phyloP scores from a whole-genome alignment of 2,888 invertebrate genomes.

The Apocheima hispidaria region DNA sequence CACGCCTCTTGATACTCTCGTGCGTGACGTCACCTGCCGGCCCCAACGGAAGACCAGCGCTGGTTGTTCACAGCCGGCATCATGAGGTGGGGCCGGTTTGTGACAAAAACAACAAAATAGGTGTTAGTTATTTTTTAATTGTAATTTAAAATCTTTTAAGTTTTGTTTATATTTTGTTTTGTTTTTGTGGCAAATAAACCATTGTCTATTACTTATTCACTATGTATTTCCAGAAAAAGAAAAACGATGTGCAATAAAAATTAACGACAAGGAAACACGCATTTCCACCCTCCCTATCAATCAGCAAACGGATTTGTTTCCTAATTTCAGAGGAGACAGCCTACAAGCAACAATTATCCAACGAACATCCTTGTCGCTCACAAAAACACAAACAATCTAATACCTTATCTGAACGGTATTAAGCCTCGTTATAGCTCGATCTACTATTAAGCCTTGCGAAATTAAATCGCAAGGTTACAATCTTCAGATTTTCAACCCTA shows the following conservation, averaged over 20 bases:
- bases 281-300: slow-evolving; percentile 71
- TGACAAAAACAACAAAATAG: no score
- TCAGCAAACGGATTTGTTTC: slow-evolving; percentile 81
- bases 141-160: no score
- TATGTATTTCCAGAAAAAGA: slow-evolving; percentile 43
- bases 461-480: slow-evolving; percentile 59
- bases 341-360: slow-evolving; percentile 83
- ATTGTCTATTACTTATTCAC: slow-evolving; percentile 16
- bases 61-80: no score
- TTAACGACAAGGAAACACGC: slow-evolving; percentile 64
- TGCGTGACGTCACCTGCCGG: no score
- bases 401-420: slow-evolving; percentile 53
- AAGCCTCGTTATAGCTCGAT: slow-evolving; percentile 51
- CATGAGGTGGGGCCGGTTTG: no score
- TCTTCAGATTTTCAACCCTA: slow-evolving; percentile 47
- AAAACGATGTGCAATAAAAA: slow-evolving; percentile 72
- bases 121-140: no score
- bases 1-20: no score
- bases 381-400: slow-evolving; percentile 50
- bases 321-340: slow-evolving; percentile 82
- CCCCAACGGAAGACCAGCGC: no score
- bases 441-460: slow-evolving; percentile 50
- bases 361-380: slow-evolving; percentile 62
- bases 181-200: neutral
- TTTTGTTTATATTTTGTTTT: no score